Evolutionary conservation across 2,888 invertebrate species (phyloP).

Genomic region (Gerris lacustris): DNA sequence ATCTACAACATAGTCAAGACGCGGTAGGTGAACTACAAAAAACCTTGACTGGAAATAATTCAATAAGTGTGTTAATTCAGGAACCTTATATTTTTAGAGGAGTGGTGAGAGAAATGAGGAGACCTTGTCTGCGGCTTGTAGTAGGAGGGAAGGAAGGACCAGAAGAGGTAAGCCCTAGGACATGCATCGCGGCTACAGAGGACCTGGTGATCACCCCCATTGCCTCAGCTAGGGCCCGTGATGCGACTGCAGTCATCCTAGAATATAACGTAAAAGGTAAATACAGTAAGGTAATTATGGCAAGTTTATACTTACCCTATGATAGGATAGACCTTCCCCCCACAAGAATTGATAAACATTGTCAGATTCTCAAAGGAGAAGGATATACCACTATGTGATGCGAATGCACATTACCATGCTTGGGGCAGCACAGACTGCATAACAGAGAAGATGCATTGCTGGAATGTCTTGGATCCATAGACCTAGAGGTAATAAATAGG

Average conservation of each 20-base stretch:
- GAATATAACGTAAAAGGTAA: not conserved
- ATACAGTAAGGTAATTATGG: not conserved
- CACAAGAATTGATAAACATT: not conserved
- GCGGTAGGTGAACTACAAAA: not conserved
- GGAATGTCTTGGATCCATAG: not conserved
- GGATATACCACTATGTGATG: not conserved
- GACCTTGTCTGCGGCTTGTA: too few species aligned
- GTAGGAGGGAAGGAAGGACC: not conserved
- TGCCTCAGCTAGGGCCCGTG: not conserved
- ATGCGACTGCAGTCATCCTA: not conserved
- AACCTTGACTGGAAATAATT: not conserved
- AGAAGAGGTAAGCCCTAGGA: not conserved
- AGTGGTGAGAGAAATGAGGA: not conserved
- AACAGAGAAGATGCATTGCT: not conserved
- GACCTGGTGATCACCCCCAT: not conserved
- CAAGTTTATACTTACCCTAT: not conserved
- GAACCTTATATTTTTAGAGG: not conserved
- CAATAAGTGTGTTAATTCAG: not conserved
- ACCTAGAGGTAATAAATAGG: not conserved
- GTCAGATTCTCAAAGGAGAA: not conserved
- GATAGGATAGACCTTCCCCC: too few species aligned
- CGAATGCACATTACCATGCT: not conserved
- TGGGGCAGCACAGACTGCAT: not conserved
- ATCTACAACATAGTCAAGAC: not conserved
- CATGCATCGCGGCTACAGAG: not conserved